Conservation (phyloP, 2,113 vertebrate genomes). For the Lepidothrix coronata region DNA sequence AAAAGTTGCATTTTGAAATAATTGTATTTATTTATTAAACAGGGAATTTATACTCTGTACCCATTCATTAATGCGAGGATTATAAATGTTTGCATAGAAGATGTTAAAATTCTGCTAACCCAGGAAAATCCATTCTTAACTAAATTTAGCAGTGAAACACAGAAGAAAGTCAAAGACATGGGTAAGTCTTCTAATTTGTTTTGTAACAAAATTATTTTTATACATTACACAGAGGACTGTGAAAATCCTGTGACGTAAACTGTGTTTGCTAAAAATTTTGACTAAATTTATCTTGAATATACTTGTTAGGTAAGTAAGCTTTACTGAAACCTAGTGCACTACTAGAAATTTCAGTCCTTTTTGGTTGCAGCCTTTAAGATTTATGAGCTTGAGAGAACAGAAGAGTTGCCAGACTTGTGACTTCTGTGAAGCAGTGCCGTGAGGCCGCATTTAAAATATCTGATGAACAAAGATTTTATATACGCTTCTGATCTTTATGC, state of each 20-base stretch:
- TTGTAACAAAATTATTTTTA: not conserved
- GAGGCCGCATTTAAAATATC: not conserved
- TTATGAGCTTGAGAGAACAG: not conserved
- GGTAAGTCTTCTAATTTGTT: constrained; percentile 70
- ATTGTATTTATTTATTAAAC: not conserved
- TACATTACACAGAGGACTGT: not conserved
- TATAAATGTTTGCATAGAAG: constrained; percentile 86
- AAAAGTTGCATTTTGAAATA: not conserved
- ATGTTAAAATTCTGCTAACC: constrained; percentile 93
- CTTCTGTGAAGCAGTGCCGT: not conserved
- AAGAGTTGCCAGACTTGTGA: not conserved
- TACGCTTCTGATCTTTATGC: fast-evolving
- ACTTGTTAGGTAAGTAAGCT: not conserved
- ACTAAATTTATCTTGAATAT: not conserved
- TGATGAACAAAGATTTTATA: not conserved
- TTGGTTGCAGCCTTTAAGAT: not conserved
- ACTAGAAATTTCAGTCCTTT: not conserved
- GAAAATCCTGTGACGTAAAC: not conserved
- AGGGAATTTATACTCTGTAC: constrained; percentile 96
- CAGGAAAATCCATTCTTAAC: constrained; percentile 96
- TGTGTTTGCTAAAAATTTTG: not conserved
- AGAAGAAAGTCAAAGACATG: constrained; percentile 87
- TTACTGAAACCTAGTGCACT: not conserved
- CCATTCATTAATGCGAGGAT: constrained; percentile 93
- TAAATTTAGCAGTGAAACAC: constrained; percentile 86